Evolutionary conservation across 2,113 vertebrate genomes (phyloP).

Genomic region (Theristicus caerulescens): DNA sequence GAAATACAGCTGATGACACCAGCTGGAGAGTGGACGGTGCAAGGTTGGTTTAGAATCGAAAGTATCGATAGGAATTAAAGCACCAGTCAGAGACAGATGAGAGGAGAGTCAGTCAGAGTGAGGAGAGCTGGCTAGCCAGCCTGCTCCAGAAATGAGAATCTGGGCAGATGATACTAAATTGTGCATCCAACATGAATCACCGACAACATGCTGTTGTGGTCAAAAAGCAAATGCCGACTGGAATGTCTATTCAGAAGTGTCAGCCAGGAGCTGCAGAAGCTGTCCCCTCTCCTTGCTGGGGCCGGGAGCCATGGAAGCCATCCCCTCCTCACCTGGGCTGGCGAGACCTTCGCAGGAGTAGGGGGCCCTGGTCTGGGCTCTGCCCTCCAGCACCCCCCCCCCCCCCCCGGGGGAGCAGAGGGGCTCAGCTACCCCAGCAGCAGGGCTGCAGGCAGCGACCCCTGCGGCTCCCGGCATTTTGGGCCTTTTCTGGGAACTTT

Average conservation of each 20-base stretch:
- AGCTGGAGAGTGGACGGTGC: background rate
- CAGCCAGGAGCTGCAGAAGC: background rate
- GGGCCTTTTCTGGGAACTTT: background rate
- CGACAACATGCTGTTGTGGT: rapidly evolving
- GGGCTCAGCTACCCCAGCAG: background rate
- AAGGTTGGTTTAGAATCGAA: background rate
- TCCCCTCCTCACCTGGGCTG: background rate
- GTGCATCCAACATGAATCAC: too few relatives aligned
- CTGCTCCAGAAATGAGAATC: too few relatives aligned
- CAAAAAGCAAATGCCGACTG: background rate
- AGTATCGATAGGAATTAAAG: background rate
- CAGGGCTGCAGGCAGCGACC: background rate
- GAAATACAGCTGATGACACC: background rate
- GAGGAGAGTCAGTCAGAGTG: rapidly evolving
- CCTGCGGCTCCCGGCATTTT: too few relatives aligned
- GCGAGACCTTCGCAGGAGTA: background rate
- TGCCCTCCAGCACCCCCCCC: rapidly evolving
- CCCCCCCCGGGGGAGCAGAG: rapidly evolving
- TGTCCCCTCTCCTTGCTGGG: too few relatives aligned
- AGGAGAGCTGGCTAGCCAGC: background rate
- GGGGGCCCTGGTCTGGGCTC: background rate
- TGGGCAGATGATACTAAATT: rapidly evolving
- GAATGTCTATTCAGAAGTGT: background rate
- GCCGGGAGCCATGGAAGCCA: background rate
- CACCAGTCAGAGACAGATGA: background rate